Base-by-base conservation (phyloP, 2,888 invertebrate species). In the Noctua janthina region DNA sequence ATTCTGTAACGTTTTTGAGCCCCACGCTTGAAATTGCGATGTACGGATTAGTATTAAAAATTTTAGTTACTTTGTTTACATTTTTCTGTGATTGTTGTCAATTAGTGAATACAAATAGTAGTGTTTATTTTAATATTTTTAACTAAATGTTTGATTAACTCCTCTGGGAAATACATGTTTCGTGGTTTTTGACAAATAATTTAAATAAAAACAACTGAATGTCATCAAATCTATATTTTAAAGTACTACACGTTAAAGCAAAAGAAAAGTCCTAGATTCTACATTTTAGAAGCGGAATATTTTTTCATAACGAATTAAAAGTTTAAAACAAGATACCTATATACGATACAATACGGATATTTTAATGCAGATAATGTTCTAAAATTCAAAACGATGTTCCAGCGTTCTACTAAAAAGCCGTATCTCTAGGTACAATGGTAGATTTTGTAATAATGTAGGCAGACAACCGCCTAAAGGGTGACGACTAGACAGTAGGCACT, bases 381-480 rank as follows among this genome's bases (percentile, higher is more conserved):
- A 43, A 70, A 59, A 59, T n/a, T 7, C 13, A 70, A 35, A 75
- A 54, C 20, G 6, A 70, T 59, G 54, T 83, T 59, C 43, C 23
- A 67, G 15, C 54, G 46, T 69, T 62, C 20, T 23, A 13, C 15
- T 35, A 75, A 73, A 77, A 76, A 74, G 8, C 64, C 62, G 67
- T 76, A 35, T 67, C 29, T 20, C 56, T 43, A 35, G 17, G n/a
- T 69, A 84, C 81, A 88, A 88, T 87, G 76, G 84, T 78, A 84
- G 87, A 70, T 89, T 90, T 89, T 83, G 90, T 91, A 92, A 91
- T 92, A 89, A 90, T 86, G 88, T 79, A 87, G 82, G 74, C 83
- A 84, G 87, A 89, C 89, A 67, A 84, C 78, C 77, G 91, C 87
- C 83, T 78, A 76, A 81, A 83, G 86, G 91, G 82, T 81, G 85